Percentiles rank a stretch among this genome's conserved stretches.
Conservation (phyloP, 2,797 vertebrate species). For the Pseudochirops cupreus region DNA sequence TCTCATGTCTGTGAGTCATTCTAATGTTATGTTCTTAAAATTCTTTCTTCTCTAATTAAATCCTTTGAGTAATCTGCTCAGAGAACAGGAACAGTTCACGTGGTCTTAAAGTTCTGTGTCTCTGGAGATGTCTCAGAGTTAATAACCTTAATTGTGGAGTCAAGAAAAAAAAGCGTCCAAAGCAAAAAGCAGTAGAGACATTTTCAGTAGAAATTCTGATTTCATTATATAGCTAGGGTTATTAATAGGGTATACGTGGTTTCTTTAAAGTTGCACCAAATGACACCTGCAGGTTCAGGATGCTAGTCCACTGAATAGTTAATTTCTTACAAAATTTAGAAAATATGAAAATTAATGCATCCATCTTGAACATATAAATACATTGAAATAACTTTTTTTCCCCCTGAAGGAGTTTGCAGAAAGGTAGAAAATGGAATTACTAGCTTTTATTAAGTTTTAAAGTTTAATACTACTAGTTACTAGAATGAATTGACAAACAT, state of each 20-base stretch:
- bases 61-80: neutral
- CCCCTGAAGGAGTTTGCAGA: fast-evolving
- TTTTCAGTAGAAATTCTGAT: neutral
- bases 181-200: neutral
- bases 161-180: neutral
- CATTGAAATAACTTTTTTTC: neutral
- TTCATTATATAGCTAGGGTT: neutral
- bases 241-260: neutral
- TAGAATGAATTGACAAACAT: neutral
- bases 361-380: neutral
- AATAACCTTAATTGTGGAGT: neutral
- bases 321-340: neutral
- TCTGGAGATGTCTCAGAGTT: conserved; percentile 42
- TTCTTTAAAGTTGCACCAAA: neutral
- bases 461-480: neutral
- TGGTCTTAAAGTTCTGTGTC: conserved; percentile 5
- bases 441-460: neutral
- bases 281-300: neutral
- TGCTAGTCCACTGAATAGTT: neutral
- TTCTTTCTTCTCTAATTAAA: conserved; percentile 58
- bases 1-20: neutral
- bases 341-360: neutral
- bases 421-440: neutral
- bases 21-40: neutral
- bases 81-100: neutral